Percentiles rank a stretch among this genome's conserved stretches.
These are phyloP conservation scores for Caenorhabditis drosophilae DNA, from an alignment of 2,888 invertebrate species.

Conservation along the genomic window DNA sequence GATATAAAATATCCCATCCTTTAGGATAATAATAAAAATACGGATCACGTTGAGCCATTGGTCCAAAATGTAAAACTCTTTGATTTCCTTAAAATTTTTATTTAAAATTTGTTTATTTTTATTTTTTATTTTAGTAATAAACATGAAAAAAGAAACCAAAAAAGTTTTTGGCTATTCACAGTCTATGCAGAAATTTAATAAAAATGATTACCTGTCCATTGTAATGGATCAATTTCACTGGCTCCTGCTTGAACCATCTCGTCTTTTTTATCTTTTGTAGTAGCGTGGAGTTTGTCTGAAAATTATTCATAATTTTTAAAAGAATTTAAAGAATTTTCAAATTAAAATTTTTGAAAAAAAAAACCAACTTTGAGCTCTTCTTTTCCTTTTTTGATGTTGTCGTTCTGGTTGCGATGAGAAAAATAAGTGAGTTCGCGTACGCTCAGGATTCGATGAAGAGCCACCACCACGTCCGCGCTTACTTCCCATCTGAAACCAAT, in stretches of 20 bases:
- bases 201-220: slow-evolving; percentile 68
- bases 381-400: slow-evolving; percentile 61
- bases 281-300: slow-evolving; percentile 65
- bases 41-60: slow-evolving; percentile 69
- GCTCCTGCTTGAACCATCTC: slow-evolving; percentile 66
- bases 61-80: slow-evolving; percentile 68
- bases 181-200: too few species aligned
- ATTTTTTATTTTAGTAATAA: too few species aligned
- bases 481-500: slow-evolving; percentile 55
- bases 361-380: slow-evolving; percentile 65
- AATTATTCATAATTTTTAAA: neutral
- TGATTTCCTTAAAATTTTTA: too few species aligned
- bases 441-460: slow-evolving; percentile 53
- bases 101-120: too few species aligned
- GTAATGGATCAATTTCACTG: slow-evolving; percentile 63
- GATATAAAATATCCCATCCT: slow-evolving; percentile 69
- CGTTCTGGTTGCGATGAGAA: slow-evolving; percentile 63
- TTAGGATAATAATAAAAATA: slow-evolving; percentile 69
- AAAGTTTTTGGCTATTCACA: too few species aligned
- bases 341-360: neutral
- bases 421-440: slow-evolving; percentile 66
- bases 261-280: slow-evolving; percentile 65
- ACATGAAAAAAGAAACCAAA: too few species aligned
- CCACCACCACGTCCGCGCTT: slow-evolving; percentile 50
- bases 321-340: neutral